A percentile compares a stretch with the other conserved stretches of the same genome.
Conservation (phyloP, 2,888 invertebrate species). For the Synergus japonicus region DNA sequence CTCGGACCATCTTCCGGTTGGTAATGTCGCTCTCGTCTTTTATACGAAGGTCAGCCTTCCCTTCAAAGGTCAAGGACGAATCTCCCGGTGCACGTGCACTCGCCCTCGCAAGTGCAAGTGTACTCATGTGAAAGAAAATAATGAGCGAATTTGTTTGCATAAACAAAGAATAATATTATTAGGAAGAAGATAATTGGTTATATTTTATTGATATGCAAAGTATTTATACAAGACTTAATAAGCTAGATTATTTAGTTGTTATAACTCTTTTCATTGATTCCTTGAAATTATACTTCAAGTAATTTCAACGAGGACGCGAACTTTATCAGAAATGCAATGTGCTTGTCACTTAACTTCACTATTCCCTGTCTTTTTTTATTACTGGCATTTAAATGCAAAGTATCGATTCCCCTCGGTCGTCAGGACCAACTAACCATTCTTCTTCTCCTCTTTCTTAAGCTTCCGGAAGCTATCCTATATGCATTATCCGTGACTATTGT, state of each 20-base stretch:
- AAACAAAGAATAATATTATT: neutral
- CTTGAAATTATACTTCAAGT: too few species aligned
- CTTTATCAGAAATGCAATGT: too few species aligned
- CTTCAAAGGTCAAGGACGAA: slow-evolving; percentile 26
- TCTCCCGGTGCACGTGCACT: neutral
- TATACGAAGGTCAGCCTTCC: slow-evolving; percentile 7
- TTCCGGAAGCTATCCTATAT: slow-evolving; percentile 52
- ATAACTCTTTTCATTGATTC: too few species aligned
- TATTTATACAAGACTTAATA: too few species aligned
- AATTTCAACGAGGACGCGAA: too few species aligned
- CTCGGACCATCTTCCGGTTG: slow-evolving; percentile 8
- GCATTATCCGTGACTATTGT: slow-evolving; percentile 23
- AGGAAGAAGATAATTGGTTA: too few species aligned
- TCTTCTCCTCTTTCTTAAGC: slow-evolving; percentile 49
- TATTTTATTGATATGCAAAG: too few species aligned
- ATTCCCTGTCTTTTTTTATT: slow-evolving; percentile 33
- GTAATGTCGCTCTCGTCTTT: slow-evolving; percentile 8
- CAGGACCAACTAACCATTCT: slow-evolving; percentile 48
- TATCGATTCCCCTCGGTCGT: slow-evolving; percentile 57
- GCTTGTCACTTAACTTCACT: neutral
- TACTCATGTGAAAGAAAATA: neutral
- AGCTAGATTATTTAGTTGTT: too few species aligned
- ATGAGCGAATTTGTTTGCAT: neutral
- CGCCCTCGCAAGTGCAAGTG: neutral
- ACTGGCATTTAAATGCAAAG: slow-evolving; percentile 61